These are phyloP conservation scores for Cephus pulcher DNA, from an alignment of 2,888 invertebrate genomes.

Conservation along the genomic window DNA sequence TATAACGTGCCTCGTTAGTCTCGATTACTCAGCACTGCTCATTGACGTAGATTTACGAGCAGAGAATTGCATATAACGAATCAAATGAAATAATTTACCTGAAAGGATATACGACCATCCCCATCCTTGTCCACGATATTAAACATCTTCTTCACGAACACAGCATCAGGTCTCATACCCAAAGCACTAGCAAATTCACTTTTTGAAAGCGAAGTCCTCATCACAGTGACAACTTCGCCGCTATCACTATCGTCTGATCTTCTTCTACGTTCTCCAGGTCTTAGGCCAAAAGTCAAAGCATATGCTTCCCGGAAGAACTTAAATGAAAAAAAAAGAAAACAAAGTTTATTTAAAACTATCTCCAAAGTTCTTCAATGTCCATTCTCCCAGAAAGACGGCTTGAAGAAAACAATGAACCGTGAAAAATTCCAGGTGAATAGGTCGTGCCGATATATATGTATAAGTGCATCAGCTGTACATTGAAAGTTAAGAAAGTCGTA, in stretches of 20 bases:
- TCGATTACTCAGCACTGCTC: background rate
- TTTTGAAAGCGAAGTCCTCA: slow-evolving; percentile 92
- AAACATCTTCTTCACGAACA: slow-evolving; percentile 97
- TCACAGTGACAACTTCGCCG: slow-evolving; percentile 90
- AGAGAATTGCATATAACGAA: background rate
- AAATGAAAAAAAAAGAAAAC: background rate
- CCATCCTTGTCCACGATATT: slow-evolving; percentile 96
- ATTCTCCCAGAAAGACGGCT: background rate
- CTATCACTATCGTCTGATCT: slow-evolving; percentile 79
- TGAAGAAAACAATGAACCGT: background rate
- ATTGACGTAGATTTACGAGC: background rate
- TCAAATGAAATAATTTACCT: slow-evolving; percentile 68
- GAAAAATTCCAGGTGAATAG: background rate
- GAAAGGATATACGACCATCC: slow-evolving; percentile 93
- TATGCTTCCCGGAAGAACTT: slow-evolving; percentile 97
- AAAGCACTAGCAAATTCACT: slow-evolving; percentile 94
- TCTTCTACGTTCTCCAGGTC: slow-evolving; percentile 84
- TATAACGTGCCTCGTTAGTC: background rate
- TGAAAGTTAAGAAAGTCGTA: background rate
- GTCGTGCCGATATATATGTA: background rate
- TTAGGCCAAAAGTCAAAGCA: slow-evolving; percentile 89
- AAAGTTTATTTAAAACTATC: background rate
- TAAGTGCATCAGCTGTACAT: background rate
- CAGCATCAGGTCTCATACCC: slow-evolving; percentile 94
- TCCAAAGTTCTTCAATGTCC: background rate